Evolutionary conservation across 2,888 invertebrate species (phyloP), one percentile per base, ranked within the genome.

Genomic region (Linnaemya vulpina): DNA sequence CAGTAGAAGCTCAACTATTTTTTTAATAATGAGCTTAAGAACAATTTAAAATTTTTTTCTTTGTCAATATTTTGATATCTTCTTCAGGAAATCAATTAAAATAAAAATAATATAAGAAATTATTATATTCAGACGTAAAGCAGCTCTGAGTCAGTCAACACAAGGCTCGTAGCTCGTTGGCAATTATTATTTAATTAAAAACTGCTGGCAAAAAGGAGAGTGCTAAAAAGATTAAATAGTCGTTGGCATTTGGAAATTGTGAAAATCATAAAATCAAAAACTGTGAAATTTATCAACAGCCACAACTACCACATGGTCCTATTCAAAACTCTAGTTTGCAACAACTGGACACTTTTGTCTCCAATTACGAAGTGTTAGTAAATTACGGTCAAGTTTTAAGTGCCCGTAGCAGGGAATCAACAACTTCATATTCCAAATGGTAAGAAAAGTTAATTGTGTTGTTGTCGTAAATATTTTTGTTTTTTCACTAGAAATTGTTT

Each of bases 381-480:
- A 79, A 78, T 82, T 78, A 74, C 80, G 83, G 22, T 67, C 25
- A 38, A 49, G 73, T 73, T 55, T 86, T 80, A 84, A 83, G 82
- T 77, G 74, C 60, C 65, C 38, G 83, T 68, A 53, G 62, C 35
- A 70, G 55, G 76, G 76, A 55, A 63, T 43, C 55, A 71, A 84
- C 88, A 87, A 88, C 87, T 85, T 79, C 71, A 85, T 75, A 75
- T 73, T 53, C 75, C 78, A 82, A 82, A 67, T 84, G 86, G 90
- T 91, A 90, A 91, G 91, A 90, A 90, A 91, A 91, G 91, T n/a
- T n/a, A n/a, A n/a, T 91, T 90, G 91, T 90, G 89, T 89, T 91
- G 90, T 90, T n/a, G 62, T 90, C 89, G 88, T 88, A 88, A 90
- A 89, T 91, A 89, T 89, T 89, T n/a, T n/a, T n/a, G n/a, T n/a